Percentiles rank a stretch among this genome's conserved stretches.
These are phyloP conservation scores for Tupiocoris notatus DNA, from an alignment of 2,888 invertebrate genomes.

Conservation along the genomic window DNA sequence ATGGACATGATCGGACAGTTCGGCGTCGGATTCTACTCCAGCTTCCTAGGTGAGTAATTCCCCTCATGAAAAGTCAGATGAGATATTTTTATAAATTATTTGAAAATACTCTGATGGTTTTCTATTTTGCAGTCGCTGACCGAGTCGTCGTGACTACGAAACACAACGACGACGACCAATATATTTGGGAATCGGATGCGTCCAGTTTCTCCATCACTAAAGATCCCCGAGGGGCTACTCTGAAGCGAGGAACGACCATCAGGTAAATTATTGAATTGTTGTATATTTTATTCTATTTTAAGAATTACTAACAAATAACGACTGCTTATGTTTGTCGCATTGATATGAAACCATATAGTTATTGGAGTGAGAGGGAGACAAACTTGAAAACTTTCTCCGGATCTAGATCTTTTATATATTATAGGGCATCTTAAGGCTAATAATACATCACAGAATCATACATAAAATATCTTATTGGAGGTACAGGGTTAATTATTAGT, in stretches of 20 bases:
- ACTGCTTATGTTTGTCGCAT: neutral
- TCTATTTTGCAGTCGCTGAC: conserved; percentile 71
- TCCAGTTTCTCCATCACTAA: conserved; percentile 81
- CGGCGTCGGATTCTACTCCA: conserved; percentile 99
- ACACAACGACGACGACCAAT: conserved; percentile 88
- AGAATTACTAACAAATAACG: neutral
- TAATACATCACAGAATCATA: no score
- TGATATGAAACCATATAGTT: no score
- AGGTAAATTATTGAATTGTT: conserved; percentile 8
- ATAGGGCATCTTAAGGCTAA: no score
- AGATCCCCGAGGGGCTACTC: conserved; percentile 91
- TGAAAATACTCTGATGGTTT: neutral
- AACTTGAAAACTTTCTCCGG: no score
- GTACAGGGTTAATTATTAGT: no score
- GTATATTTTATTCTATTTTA: neutral
- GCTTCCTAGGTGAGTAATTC: conserved; percentile 65
- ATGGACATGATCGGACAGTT: conserved; percentile 99
- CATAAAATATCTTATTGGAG: no score
- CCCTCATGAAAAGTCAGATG: neutral
- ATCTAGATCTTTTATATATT: no score
- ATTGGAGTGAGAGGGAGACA: no score
- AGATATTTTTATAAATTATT: neutral
- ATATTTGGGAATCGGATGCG: conserved; percentile 98
- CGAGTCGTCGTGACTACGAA: conserved; percentile 94
- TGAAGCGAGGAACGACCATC: conserved; percentile 85